A percentile compares a stretch with the other conserved stretches of the same genome.
Conservation (phyloP, 2,797 vertebrate species). For the Cygnus olor region DNA sequence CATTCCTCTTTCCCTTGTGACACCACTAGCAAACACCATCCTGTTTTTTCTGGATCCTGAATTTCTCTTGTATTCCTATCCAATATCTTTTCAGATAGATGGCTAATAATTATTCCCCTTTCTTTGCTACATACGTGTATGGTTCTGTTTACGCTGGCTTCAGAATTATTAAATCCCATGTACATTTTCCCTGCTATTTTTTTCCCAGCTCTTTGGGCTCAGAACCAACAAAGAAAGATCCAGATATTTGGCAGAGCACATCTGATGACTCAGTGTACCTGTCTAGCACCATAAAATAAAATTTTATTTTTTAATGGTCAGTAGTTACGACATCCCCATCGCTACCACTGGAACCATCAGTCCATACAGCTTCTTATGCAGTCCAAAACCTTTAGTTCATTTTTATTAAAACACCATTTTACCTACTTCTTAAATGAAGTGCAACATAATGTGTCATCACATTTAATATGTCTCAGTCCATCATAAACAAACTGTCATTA, state of each 20-base stretch:
- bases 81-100: neutral
- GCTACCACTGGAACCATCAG: neutral
- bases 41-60: neutral
- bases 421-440: neutral
- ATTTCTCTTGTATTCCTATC: neutral
- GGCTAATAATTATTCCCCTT: neutral
- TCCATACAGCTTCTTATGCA: neutral
- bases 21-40: neutral
- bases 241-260: neutral
- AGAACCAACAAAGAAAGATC: neutral
- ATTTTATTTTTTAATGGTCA: neutral
- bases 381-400: neutral
- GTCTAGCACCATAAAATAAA: neutral
- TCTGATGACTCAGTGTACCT: neutral
- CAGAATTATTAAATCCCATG: neutral
- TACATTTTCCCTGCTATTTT: neutral
- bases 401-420: neutral
- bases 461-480: neutral
- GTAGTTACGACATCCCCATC: neutral
- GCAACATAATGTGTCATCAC: neutral
- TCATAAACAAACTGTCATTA: neutral
- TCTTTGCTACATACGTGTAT: neutral
- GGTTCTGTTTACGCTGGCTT: neutral
- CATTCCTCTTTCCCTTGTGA: neutral
- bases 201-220: neutral